Conservation (phyloP, 2,113 vertebrate species). For the Theristicus caerulescens region DNA sequence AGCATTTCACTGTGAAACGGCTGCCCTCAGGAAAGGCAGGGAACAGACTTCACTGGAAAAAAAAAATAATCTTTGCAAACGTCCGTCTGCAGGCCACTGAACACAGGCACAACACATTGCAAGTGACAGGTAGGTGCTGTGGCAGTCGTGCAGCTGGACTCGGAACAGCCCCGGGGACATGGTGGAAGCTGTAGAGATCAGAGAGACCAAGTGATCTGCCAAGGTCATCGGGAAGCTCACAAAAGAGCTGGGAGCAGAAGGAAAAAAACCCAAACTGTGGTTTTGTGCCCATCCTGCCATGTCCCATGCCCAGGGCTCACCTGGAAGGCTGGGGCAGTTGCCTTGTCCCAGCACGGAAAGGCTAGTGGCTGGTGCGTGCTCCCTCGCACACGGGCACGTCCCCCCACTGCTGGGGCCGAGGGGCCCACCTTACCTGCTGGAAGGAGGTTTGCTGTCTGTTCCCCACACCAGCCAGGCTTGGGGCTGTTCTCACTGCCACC, state of each 20-base stretch:
- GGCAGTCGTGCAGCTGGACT: background rate
- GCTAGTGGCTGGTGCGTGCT: background rate
- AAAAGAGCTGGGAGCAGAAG: background rate
- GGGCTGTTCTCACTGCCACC: accelerated
- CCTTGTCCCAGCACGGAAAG: background rate
- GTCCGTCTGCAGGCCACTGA: background rate
- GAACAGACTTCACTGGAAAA: background rate
- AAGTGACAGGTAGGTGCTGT: accelerated
- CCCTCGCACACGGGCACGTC: accelerated
- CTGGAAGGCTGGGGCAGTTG: background rate
- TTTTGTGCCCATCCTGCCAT: background rate
- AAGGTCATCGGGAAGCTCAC: background rate
- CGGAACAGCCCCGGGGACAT: accelerated
- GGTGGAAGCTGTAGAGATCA: background rate
- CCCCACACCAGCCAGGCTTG: background rate
- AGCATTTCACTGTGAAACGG: background rate
- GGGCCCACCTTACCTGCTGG: background rate
- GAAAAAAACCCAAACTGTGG: accelerated
- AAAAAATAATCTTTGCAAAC: background rate
- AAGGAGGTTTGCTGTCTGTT: background rate
- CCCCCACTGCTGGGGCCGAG: background rate
- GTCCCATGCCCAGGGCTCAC: background rate
- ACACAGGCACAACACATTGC: background rate
- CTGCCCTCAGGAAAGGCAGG: background rate
- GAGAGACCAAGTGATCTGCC: background rate